Conservation (phyloP, 1,140 invertebrate species). For the Nixonia krombeini region DNA sequence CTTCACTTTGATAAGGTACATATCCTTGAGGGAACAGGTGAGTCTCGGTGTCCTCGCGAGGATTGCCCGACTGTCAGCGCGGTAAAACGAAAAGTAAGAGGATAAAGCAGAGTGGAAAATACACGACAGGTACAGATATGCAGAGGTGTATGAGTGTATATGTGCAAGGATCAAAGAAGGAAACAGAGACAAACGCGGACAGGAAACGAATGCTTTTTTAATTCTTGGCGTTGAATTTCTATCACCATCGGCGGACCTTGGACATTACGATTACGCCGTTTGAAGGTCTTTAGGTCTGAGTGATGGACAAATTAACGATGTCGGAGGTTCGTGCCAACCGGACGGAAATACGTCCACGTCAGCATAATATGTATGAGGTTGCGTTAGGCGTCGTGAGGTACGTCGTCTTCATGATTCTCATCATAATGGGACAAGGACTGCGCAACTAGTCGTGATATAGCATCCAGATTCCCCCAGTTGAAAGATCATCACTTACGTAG, state of each 20-base stretch:
- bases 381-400: slow-evolving; percentile 23
- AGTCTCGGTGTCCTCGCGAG: slow-evolving; percentile 34
- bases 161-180: too few species aligned
- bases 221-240: slow-evolving; percentile 36
- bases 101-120: slow-evolving; percentile 11
- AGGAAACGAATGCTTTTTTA: slow-evolving; percentile 45
- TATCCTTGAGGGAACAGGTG: slow-evolving; percentile 43
- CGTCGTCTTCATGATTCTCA: slow-evolving; percentile 39
- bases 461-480: background rate
- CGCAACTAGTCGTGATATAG: slow-evolving; percentile 18
- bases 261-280: slow-evolving; percentile 19
- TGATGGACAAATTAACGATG: slow-evolving; percentile 65
- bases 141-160: slow-evolving; percentile 9
- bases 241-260: slow-evolving; percentile 8
- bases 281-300: slow-evolving; percentile 22
- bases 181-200: too few species aligned
- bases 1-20: slow-evolving; percentile 45
- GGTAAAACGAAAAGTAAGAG: slow-evolving; percentile 21
- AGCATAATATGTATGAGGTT: slow-evolving; percentile 42
- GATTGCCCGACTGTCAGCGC: slow-evolving; percentile 34
- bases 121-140: slow-evolving; percentile 15
- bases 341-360: slow-evolving; percentile 55
- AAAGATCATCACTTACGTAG: background rate
- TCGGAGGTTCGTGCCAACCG: slow-evolving; percentile 28
- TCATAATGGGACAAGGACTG: slow-evolving; percentile 24